These are phyloP conservation scores for Melanogrammus aeglefinus DNA, from an alignment of 2,797 vertebrate species.

Conservation along the genomic window DNA sequence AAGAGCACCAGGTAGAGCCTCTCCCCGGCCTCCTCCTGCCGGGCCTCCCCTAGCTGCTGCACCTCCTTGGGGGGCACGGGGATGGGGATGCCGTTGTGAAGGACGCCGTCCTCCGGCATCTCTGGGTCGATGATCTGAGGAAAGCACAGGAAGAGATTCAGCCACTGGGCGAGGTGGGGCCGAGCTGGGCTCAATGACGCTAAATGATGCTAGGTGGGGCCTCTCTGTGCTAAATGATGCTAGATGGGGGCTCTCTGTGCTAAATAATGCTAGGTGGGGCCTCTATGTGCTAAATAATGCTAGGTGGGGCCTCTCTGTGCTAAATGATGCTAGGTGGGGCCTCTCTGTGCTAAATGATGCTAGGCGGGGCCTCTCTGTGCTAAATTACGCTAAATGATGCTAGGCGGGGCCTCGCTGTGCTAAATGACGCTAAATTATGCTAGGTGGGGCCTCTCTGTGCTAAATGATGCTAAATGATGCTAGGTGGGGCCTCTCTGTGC, in stretches of 20 bases:
- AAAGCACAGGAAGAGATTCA: slow-evolving; percentile 1
- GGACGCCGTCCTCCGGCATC: slow-evolving; percentile 92
- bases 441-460: too few species aligned
- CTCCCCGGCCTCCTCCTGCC: slow-evolving; percentile 85
- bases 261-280: neutral
- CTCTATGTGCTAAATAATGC: neutral
- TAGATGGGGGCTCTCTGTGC: too few species aligned
- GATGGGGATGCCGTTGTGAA: slow-evolving; percentile 96
- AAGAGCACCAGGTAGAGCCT: slow-evolving; percentile 97
- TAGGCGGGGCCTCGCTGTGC: too few species aligned
- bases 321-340: neutral
- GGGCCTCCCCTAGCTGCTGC: slow-evolving; percentile 87
- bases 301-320: neutral
- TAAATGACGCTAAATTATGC: too few species aligned
- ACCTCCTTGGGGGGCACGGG: slow-evolving; percentile 94
- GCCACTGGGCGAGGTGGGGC: neutral
- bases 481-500: neutral
- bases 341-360: neutral
- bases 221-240: too few species aligned
- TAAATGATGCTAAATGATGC: neutral
- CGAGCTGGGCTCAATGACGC: too few species aligned
- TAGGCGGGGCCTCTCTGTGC: too few species aligned
- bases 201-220: neutral
- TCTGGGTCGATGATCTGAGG: slow-evolving; percentile 93
- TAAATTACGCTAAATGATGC: too few species aligned